Evolutionary conservation across 2,797 vertebrate species (phyloP), one percentile per base, ranked within the genome.

Genomic region (Phataginus tetradactyla): DNA sequence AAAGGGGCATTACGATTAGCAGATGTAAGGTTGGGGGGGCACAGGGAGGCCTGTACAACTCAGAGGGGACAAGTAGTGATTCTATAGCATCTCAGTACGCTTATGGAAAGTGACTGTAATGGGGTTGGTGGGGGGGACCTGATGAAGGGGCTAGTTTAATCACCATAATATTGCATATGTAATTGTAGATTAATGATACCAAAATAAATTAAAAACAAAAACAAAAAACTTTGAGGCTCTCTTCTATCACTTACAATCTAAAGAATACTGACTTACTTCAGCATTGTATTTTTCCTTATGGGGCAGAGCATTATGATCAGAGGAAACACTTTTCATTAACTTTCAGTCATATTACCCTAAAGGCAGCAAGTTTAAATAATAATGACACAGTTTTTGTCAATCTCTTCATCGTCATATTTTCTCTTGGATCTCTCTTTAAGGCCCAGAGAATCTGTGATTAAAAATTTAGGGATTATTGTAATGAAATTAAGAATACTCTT

Each of bases 271-370:
- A 90, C 77, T 86, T 8, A 57, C 25, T 74, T 63, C 4, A 78
- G 27, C 51, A 14, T 59, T 91, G 14, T 49, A 3, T 57, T 21
- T 53, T 91, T 49, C 77, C 55, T 74, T 37, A 34, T 32, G 39
- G 18, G 7, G 3, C 1, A n/a, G 51, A 93, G 45, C 12, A 77
- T 88, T 49, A 90, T 27, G 1, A 2, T 57, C 20, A 93, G 42
- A 92, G n/a, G 18, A 79, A 85, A 80, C 69, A n/a, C 15, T 86
- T 89, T 72, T 34, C 18, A 78, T 86, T 66, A 85, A 81, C 4
- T 91, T 95, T 90, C 25, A 92, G 23, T 90, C 53, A 53, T 71
- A 59, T 59, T 84, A 7, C 21, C n/a, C n/a, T 78, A 85, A 78
- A 55, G 13, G 7, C 66, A 93, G 55, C 25, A 80, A 66, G 12